Percentiles rank a stretch among this genome's conserved stretches.
Conservation (phyloP, 2,888 invertebrate species). For the Schrankia costaestrigalis region DNA sequence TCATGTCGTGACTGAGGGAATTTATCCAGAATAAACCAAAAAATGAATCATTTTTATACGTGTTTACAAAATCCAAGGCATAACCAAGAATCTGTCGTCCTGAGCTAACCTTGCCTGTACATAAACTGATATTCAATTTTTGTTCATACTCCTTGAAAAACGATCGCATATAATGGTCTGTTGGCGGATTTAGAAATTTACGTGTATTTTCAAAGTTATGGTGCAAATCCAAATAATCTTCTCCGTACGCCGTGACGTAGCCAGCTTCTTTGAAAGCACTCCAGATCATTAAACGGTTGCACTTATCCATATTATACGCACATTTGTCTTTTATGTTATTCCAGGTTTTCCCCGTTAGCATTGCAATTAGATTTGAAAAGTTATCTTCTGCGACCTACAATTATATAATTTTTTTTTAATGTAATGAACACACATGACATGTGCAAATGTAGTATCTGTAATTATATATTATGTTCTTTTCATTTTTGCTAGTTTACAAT, state of each 20-base stretch:
- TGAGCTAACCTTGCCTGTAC: slow-evolving; percentile 76
- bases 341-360: slow-evolving; percentile 85
- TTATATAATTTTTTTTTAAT: background rate
- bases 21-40: slow-evolving; percentile 91
- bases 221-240: slow-evolving; percentile 85
- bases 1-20: slow-evolving; percentile 86
- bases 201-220: slow-evolving; percentile 82
- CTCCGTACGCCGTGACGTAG: slow-evolving; percentile 90
- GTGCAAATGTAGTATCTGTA: no score
- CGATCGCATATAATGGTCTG: slow-evolving; percentile 90
- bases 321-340: slow-evolving; percentile 74
- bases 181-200: slow-evolving; percentile 87
- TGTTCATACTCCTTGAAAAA: slow-evolving; percentile 85
- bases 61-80: slow-evolving; percentile 83
- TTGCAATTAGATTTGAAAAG: slow-evolving; percentile 93
- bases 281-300: slow-evolving; percentile 89
- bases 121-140: slow-evolving; percentile 63
- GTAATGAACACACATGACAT: no score
- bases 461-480: no score
- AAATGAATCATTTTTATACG: slow-evolving; percentile 81
- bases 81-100: slow-evolving; percentile 86
- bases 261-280: slow-evolving; percentile 84
- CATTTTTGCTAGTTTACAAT: no score
- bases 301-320: slow-evolving; percentile 76
- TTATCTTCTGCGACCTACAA: background rate